Evolutionary conservation across 2,888 invertebrate genomes (phyloP), one percentile per base, ranked within the genome.

Genomic region (Epistrophe grossulariae): DNA sequence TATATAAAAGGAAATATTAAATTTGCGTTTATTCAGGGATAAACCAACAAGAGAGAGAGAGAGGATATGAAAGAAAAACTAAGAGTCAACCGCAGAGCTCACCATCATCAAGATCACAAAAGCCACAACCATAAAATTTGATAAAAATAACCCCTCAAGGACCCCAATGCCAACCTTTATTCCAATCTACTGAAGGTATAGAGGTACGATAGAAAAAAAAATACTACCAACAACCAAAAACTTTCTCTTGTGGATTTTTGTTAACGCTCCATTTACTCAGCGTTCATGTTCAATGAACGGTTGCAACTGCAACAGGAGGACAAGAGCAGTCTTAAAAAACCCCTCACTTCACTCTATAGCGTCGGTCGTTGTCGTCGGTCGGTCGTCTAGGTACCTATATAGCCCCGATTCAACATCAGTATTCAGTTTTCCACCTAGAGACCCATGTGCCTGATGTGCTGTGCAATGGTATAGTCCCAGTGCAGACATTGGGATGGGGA

Each of bases 41-140:
- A 80, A 60, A 50, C 60, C 19, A 19, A 71, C 52, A 45, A 52
- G 38, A 59, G 68, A 24, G 24, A 24, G 24, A 24, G 24, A 59
- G 15, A 40, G 31, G 6, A 62, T 24, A 79, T 17, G 68, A 45
- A 73, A 52, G 60, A 79, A 79, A 40, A 64, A 45, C 64, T 48
- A 77, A 83, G 71, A 81, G 77, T 77, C 84, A 84, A 81, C 71
- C 60, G 28, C 66, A 77, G 55, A 85, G 19, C 68, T 70, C 60
- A 35, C 70, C 77, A 73, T 85, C 81, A 85, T 85, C 78, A 82
- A 82, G 78, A 85, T 85, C 73, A 78, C 82, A 78, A 73, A 74
- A 82, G 70, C 82, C 81, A 81, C 70, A 70, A 74, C 85, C 82
- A 78, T 85, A 78, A 78, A 74, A 85, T 85, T 85, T 85, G 82